Conservation (phyloP, 2,113 vertebrate genomes). For the Muntiacus reevesi region DNA sequence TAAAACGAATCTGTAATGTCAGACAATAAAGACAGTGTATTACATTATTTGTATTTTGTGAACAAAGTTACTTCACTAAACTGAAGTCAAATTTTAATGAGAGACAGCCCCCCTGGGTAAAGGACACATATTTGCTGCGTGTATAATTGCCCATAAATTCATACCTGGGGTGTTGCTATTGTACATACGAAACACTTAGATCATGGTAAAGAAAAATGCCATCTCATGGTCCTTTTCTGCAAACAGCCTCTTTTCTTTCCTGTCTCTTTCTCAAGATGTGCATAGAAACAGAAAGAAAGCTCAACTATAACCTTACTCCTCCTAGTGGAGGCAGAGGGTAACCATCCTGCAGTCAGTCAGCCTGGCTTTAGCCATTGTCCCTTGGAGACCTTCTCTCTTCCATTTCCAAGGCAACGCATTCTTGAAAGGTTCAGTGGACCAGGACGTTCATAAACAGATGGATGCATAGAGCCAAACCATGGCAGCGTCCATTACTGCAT, state of each 20-base stretch:
- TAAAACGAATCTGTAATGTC: slow-evolving; percentile 68
- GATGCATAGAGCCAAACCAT: neutral
- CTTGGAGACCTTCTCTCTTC: neutral
- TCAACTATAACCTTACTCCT: neutral
- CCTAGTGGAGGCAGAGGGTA: neutral
- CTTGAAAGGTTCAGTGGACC: neutral
- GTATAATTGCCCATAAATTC: neutral
- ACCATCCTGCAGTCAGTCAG: neutral
- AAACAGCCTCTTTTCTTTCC: slow-evolving; percentile 30
- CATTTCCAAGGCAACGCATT: neutral
- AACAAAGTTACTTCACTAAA: slow-evolving; percentile 47
- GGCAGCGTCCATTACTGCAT: neutral
- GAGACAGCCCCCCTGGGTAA: neutral
- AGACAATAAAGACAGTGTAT: slow-evolving; percentile 70
- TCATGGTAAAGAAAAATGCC: slow-evolving; percentile 44
- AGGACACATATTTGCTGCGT: neutral
- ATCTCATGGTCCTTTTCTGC: neutral
- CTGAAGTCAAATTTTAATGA: slow-evolving; percentile 17
- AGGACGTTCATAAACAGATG: neutral
- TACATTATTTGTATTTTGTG: slow-evolving; percentile 67
- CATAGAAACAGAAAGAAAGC: neutral
- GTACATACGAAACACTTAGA: slow-evolving; percentile 38
- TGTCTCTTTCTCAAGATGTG: slow-evolving; percentile 14
- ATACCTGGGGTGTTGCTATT: neutral
- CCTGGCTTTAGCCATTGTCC: neutral